Conservation (phyloP, 2,888 invertebrate species). For the Campoplex nolae region DNA sequence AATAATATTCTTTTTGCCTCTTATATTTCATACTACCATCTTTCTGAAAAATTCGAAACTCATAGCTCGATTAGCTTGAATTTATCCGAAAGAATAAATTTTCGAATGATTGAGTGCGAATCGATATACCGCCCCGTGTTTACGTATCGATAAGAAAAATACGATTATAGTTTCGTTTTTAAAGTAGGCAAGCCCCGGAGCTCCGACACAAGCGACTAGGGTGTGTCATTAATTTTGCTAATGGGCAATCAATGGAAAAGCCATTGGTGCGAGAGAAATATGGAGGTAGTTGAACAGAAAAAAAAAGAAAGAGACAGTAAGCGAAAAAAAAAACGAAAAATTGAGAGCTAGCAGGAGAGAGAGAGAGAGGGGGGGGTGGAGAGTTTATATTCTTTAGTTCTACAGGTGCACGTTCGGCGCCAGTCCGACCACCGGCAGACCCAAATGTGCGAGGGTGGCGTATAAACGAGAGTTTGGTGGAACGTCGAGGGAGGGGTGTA, state of each 20-base stretch:
- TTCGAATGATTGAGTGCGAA: conserved; percentile 37
- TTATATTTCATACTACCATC: not conserved
- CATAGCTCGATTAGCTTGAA: not conserved
- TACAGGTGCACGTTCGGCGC: conserved; percentile 68
- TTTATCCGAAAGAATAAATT: not conserved
- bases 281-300: conserved; percentile 25
- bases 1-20: not conserved
- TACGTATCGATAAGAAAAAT: conserved; percentile 30
- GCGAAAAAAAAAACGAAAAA: not conserved
- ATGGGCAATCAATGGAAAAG: conserved; percentile 82
- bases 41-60: not conserved
- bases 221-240: conserved; percentile 81
- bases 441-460: conserved; percentile 60
- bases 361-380: not conserved
- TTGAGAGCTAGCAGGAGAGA: conserved; percentile 28
- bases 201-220: conserved; percentile 67
- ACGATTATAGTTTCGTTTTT: conserved; percentile 19
- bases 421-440: conserved; percentile 56
- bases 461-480: conserved; percentile 60
- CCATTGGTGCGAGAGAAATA: conserved; percentile 67
- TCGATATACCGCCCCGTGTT: conserved; percentile 40
- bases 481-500: conserved; percentile 10
- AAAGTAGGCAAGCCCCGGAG: conserved; percentile 69
- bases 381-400: conserved; percentile 46
- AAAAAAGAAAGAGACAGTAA: not conserved